A percentile compares a stretch with the other conserved stretches of the same genome.
phyloP scores from a whole-genome alignment of 1,140 invertebrate species.

The Temnothorax longispinosus region DNA sequence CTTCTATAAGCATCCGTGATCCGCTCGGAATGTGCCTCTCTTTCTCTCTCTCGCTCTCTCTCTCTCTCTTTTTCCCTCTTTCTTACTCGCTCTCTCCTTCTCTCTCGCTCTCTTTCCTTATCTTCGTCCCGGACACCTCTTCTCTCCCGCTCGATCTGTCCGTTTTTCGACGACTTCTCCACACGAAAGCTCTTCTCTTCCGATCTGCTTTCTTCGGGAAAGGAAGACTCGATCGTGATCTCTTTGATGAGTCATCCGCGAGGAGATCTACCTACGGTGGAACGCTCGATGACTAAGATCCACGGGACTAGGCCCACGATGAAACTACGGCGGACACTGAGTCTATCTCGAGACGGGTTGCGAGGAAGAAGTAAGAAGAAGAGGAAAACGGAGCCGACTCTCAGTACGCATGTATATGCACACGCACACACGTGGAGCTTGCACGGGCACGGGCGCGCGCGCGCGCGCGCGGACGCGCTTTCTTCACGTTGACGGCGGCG shows the following conservation, averaged over 20 bases:
- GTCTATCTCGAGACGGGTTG: constrained; percentile 24
- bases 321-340: constrained; percentile 4
- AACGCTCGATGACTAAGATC: constrained; percentile 65
- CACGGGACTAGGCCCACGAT: constrained; percentile 44
- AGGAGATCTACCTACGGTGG: constrained; percentile 59
- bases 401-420: background rate
- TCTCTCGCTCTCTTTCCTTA: background rate
- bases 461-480: constrained; percentile 6
- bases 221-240: constrained; percentile 14
- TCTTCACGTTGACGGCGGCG: constrained; percentile 29
- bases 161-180: constrained; percentile 1
- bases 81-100: background rate
- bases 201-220: constrained; percentile 9
- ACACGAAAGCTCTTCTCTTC: constrained; percentile 42
- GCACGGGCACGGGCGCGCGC: background rate
- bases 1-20: constrained; percentile 86
- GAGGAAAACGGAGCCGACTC: constrained; percentile 17
- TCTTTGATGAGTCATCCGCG: constrained; percentile 44
- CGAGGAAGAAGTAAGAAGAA: constrained; percentile 8
- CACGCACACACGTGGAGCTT: constrained; percentile 1
- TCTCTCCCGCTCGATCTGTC: background rate
- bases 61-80: constrained; percentile 5
- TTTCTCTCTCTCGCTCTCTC: constrained; percentile 57
- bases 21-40: constrained; percentile 83
- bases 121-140: background rate